Base-by-base conservation (phyloP, 2,797 vertebrate species). In the Peromyscus attwateri region DNA sequence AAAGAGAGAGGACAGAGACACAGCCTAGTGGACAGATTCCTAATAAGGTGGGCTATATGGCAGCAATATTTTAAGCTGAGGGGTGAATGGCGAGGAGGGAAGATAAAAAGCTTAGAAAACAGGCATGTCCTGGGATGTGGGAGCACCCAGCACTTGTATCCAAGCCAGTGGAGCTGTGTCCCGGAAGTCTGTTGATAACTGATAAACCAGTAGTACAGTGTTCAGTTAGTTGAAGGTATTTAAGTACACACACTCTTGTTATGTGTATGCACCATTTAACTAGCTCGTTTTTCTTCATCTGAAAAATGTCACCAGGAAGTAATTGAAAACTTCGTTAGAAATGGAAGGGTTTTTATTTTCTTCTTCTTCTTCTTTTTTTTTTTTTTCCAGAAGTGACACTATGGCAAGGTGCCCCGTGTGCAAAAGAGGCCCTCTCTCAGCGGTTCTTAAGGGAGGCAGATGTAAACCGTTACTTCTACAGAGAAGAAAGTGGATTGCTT, bases 1-100 rank as follows among this genome's bases (percentile, higher is more conserved):
- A 3, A n/a, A 81, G 93, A 73, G 46, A 79, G 81, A 93, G 82
- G 73, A 31, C 17, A 57, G 55, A 85, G 76, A 96, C 0, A 19
- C 88, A 92, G 71, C 70, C 66, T 0, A 96, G 92, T 80, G 75
- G 92, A 43, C 76, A 21, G 49, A 60, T 95, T 31, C 80, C 81
- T 94, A 55, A 87, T 77, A 66, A 98, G 92, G 95, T 97, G 95
- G 94, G 13, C 71, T 27, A 19, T 95, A 52, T 85, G 92, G 91
- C 57, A 76, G 76, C 55, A 27, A 31, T 60, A 43, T 76, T 76
- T 64, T 82, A 29, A 49, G 40, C 12, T 23, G 87, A 89, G 96
- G 87, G 76, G 94, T 85, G 89, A 91, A 97, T 94, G 43, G 66
- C 95, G 96, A 89, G 89, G 84, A 90, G 60, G 90, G 37, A 90